A percentile compares a stretch with the other conserved stretches of the same genome.
Evolutionary conservation across 2,888 invertebrate species (phyloP).

Genomic region (Antheraea assamensis): DNA sequence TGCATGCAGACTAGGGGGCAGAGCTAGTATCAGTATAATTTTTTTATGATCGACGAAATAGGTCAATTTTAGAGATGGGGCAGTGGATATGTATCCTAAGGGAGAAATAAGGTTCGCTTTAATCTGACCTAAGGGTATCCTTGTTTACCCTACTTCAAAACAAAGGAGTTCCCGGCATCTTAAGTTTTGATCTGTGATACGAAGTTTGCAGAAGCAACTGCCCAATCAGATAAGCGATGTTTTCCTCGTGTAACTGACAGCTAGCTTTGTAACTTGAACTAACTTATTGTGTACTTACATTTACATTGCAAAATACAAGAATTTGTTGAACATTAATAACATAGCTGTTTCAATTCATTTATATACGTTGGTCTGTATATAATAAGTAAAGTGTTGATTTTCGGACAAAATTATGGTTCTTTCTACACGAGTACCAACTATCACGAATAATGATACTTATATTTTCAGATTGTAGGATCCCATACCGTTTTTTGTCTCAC

Average conservation of each 20-base stretch:
- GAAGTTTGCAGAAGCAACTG: constrained; percentile 29
- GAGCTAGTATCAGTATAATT: not conserved
- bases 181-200: constrained; percentile 35
- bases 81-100: not conserved
- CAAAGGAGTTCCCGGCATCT: constrained; percentile 19
- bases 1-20: no score
- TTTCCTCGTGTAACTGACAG: constrained; percentile 26
- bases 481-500: no score
- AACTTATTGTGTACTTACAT: not conserved
- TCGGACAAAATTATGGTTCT: no score
- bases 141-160: constrained; percentile 21
- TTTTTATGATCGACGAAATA: not conserved
- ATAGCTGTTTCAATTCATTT: no score
- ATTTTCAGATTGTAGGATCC: no score
- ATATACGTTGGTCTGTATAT: no score
- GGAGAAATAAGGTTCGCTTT: constrained; percentile 10
- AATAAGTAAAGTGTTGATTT: no score
- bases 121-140: constrained; percentile 22
- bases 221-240: constrained; percentile 33
- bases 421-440: no score
- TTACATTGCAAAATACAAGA: not conserved
- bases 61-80: constrained; percentile 3
- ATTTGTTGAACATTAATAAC: not conserved
- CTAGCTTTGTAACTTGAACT: constrained; percentile 3
- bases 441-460: no score